Evolutionary conservation across 2,888 invertebrate species (phyloP), one percentile per base, ranked within the genome.

Genomic region (Synanthedon vespiformis): DNA sequence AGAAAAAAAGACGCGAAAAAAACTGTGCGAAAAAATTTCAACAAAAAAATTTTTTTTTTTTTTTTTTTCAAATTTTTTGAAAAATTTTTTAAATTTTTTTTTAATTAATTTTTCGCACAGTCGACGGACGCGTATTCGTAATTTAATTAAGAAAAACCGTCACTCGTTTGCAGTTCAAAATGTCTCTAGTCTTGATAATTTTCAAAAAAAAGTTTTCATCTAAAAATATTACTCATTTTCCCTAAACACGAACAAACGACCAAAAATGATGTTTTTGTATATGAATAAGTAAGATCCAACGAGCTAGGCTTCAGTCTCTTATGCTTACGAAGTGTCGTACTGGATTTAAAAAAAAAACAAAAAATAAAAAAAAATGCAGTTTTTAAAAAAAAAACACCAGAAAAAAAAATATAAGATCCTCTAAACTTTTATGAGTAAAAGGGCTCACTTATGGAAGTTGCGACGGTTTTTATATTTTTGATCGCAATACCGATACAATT

Each of bases 391-490:
- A 34, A 34, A 5, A 13, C 44, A 44, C 44, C 44, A 44, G n/a
- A 44, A 2, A 47, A 47, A 53, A 60, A 64, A 73, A 73, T 77
- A 73, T 67, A 70, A 78, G 77, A 77, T 73, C 67, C 61, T 65
- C 63, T 61, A 56, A 59, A 60, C 65, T 70, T 70, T 68, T 62
- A 61, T 67, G 58, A 67, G 74, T 68, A 27, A 48, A 52, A 66
- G 85, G 85, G 85, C 85, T 85, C 85, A 77, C 72, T 75, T 74
- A 66, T 68, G 70, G 57, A 63, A 70, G 65, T 64, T 62, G 57
- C 50, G 65, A 65, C 54, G 67, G 77, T 78, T 79, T 34, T 81
- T 78, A 60, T 72, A 77, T 77, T 74, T 70, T 64, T 52, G 54
- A 47, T 53, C 51, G 58, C 55, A 67, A 66, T 65, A 55, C 50